These are phyloP conservation scores for Drosophila bipectinata DNA, from an alignment of 1,140 invertebrate species.

Conservation along the genomic window DNA sequence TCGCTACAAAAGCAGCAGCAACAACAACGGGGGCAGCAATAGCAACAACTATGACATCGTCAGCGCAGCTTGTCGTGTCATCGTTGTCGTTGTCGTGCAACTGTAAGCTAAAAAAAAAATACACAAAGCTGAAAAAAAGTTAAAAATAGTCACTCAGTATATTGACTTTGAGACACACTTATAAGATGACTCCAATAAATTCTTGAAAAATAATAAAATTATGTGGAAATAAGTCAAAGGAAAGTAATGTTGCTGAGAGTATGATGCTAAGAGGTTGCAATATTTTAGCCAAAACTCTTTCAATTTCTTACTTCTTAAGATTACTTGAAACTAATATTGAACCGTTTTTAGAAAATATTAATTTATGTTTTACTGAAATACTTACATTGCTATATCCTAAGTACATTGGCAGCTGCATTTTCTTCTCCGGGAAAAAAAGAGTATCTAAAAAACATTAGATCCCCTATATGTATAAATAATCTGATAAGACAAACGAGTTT, in stretches of 20 bases:
- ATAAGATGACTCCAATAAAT: neutral
- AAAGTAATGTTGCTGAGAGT: neutral
- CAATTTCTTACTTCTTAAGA: neutral
- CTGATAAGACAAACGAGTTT: conserved; percentile 82
- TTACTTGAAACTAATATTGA: neutral
- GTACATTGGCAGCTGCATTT: neutral
- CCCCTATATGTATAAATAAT: conserved; percentile 68
- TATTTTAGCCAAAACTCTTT: neutral
- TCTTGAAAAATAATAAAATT: neutral
- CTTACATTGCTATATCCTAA: neutral
- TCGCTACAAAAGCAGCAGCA: conserved; percentile 65
- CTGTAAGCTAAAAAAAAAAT: conserved; percentile 34
- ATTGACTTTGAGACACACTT: neutral
- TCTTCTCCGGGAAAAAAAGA: neutral
- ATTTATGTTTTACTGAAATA: too few species aligned
- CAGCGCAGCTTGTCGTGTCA: conserved; percentile 72
- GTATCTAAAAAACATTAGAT: conserved; percentile 39
- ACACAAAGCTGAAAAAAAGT: neutral
- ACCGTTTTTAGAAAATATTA: neutral
- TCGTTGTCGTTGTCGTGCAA: conserved; percentile 73
- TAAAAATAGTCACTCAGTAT: neutral
- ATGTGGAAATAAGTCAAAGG: neutral
- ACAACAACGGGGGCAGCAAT: conserved; percentile 21
- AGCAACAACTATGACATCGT: conserved; percentile 50
- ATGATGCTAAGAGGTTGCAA: neutral